Percentiles rank a stretch among this genome's conserved stretches.
Conservation (phyloP, 2,888 invertebrate genomes). For the Iphiclides podalirius region DNA sequence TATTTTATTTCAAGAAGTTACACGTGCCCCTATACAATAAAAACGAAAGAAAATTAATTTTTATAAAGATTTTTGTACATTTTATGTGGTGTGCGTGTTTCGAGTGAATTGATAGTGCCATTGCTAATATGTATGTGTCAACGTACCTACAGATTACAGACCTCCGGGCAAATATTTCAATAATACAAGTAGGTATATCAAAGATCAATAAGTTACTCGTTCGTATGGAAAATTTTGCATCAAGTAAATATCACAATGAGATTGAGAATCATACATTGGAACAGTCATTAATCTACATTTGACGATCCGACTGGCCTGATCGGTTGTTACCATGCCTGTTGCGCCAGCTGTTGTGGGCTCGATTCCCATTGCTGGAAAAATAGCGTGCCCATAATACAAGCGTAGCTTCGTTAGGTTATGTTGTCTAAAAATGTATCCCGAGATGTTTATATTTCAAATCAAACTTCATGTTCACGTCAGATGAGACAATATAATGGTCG, state of each 20-base stretch:
- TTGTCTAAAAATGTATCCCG: not conserved
- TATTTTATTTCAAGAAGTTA: no score
- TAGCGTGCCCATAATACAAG: no score
- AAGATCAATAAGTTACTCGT: not conserved
- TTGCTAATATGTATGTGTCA: not conserved
- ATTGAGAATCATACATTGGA: not conserved
- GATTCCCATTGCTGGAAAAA: no score
- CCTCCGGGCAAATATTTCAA: not conserved
- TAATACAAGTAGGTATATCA: not conserved
- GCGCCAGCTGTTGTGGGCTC: no score
- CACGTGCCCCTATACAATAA: no score
- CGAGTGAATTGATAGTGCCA: not conserved
- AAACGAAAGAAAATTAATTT: no score
- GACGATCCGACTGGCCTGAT: no score
- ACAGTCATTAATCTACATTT: slow-evolving; percentile 1
- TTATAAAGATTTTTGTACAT: not conserved
- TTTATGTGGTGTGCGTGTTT: not conserved
- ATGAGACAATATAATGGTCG: no score
- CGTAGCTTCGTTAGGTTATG: no score
- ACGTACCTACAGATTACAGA: not conserved
- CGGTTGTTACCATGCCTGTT: no score
- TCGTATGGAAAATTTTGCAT: not conserved
- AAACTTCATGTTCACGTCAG: no score
- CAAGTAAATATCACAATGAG: not conserved
- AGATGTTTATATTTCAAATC: no score